Percentiles rank a stretch among this genome's conserved stretches.
phyloP scores from a whole-genome alignment of 2,797 vertebrate species.

The Choloepus didactylus region DNA sequence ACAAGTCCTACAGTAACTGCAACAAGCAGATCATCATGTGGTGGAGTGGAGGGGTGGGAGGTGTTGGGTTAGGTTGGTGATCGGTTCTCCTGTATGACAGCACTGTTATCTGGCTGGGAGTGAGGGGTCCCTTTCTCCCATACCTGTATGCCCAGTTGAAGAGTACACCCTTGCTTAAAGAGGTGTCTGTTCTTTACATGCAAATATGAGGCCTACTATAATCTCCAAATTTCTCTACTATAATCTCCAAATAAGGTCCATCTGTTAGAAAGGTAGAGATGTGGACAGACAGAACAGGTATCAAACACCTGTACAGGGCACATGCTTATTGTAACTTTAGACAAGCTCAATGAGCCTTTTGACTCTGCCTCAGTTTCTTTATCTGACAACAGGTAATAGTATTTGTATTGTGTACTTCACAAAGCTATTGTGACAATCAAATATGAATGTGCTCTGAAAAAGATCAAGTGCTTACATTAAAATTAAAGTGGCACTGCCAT shows the following conservation, averaged over 20 bases:
- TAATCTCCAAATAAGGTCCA: background rate
- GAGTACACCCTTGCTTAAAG: background rate
- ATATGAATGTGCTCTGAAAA: slow-evolving; percentile 1
- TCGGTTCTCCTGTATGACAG: background rate
- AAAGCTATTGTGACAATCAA: background rate
- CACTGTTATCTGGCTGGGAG: background rate
- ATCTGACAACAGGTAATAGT: background rate
- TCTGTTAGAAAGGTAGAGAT: background rate
- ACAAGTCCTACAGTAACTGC: background rate
- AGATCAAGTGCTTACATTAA: background rate
- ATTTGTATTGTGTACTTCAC: background rate
- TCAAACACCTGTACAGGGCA: background rate
- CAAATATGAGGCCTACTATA: background rate
- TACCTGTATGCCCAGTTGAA: background rate
- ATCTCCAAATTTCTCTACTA: background rate
- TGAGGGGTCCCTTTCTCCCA: background rate
- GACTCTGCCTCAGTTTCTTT: slow-evolving; percentile 17
- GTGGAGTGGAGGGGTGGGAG: background rate
- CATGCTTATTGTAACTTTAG: background rate
- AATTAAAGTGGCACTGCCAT: background rate
- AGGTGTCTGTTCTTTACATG: background rate
- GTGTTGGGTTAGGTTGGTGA: no score
- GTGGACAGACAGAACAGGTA: background rate
- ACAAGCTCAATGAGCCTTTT: background rate
- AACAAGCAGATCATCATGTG: background rate